Evolutionary conservation across 2,888 invertebrate genomes (phyloP).

Genomic region (Pristionchus entomophagus): DNA sequence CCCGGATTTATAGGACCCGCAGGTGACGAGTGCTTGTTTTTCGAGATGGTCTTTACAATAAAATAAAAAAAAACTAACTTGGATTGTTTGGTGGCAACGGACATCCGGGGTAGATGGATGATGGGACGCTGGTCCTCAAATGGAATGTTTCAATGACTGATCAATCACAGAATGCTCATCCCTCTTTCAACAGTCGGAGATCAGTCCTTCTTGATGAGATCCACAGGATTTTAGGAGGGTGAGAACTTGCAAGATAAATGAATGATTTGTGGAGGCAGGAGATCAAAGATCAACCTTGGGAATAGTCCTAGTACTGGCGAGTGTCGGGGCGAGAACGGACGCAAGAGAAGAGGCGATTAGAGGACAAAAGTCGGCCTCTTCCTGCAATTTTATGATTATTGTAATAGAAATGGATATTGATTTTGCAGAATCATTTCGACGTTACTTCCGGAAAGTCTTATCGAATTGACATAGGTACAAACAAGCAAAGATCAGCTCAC

Average conservation of each 20-base stretch:
- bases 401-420: no score
- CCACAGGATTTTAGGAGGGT: no score
- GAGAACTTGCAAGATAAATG: neutral
- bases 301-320: constrained; percentile 28
- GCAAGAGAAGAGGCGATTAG: constrained; percentile 43
- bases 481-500: neutral
- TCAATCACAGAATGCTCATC: no score
- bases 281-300: neutral
- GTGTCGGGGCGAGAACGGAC: constrained; percentile 18
- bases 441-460: no score
- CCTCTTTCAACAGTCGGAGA: no score
- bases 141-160: neutral
- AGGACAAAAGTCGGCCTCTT: constrained; percentile 41
- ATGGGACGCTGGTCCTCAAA: constrained; percentile 15
- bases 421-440: no score
- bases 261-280: neutral
- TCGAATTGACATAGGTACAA: neutral
- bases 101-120: neutral
- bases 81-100: neutral
- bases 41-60: no score
- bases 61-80: neutral
- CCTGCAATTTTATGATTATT: constrained; percentile 14
- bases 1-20: no score
- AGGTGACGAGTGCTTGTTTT: no score
- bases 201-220: no score